Base-by-base conservation (phyloP, 1,140 invertebrate genomes). In the Drosophila grimshawi region DNA sequence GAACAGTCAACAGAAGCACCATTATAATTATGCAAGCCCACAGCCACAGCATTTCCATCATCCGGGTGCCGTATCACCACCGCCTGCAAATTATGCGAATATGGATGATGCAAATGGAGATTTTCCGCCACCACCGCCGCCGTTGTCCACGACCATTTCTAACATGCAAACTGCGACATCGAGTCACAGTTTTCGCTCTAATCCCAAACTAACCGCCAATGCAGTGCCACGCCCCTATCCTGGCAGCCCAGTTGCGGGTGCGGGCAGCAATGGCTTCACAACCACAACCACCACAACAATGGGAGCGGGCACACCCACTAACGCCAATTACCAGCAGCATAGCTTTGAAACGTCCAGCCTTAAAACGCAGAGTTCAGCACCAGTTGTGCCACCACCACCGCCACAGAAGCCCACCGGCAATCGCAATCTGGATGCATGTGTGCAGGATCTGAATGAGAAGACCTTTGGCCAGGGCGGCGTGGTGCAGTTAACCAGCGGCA, bases 121-220 rank as follows among this genome's bases (percentile, higher is more conserved):
- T n/a, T 85, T 91, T 49, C 91, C 91, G 53, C 91, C 91, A 51
- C 91, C 91, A 35, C 91, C 91, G n/a, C 91, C 91, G 62, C 91
- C 89, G 19, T 53, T 92, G 43, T 91, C 90, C 7, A 86, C 86
- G 35, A 92, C 90, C 33, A 91, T 92, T 64, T 92, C 91, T 80
- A 91, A 91, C 68, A 91, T 92, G 86, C 91, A 92, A 69, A 85
- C 85, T 4, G 80, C 90, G 35, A 91, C 90, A 4, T 73, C 78
- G 35, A 68, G 71, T 62, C 73, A 92, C 80, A 77, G 74, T 72
- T 92, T 91, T 74, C 81, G 91, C 72, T 71, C 91, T 88, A 92
- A 92, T 79, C 90, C 91, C 43, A 92, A 92, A 86, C 73, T 92
- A 89, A 92, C 92, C 76, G 92, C 92, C 65, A 92, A 92, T 75